Conservation (phyloP, 2,113 vertebrate species). For the Passer domesticus region DNA sequence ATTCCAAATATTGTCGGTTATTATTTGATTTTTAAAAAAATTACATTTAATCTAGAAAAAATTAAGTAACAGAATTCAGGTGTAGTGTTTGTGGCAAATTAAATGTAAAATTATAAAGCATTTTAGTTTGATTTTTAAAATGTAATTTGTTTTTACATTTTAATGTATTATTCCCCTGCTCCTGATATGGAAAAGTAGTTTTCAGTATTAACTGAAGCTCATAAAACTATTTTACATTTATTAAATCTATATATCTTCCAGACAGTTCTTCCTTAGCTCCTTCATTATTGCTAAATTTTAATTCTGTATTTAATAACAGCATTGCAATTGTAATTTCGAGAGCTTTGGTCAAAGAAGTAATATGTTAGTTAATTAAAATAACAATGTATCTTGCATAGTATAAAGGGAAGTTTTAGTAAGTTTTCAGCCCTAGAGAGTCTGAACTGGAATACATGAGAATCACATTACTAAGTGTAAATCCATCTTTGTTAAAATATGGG, state of each 20-base stretch:
- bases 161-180: background rate
- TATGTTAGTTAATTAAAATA: background rate
- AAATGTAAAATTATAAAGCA: accelerated
- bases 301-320: background rate
- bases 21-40: background rate
- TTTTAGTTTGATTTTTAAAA: background rate
- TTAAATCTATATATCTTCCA: background rate
- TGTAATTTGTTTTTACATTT: background rate
- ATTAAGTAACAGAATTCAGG: background rate
- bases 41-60: background rate
- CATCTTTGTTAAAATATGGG: background rate
- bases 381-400: background rate
- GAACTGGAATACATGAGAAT: background rate
- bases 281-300: background rate
- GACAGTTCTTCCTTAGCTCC: background rate
- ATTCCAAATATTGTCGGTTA: background rate
- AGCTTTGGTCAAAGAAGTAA: background rate
- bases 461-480: background rate
- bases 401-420: background rate
- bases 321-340: background rate
- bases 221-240: background rate
- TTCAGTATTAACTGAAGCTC: background rate
- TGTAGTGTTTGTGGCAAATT: background rate
- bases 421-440: background rate
- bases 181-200: background rate